Base-by-base conservation (phyloP, 2,888 invertebrate genomes). In the Scelioninae gen. 2 region DNA sequence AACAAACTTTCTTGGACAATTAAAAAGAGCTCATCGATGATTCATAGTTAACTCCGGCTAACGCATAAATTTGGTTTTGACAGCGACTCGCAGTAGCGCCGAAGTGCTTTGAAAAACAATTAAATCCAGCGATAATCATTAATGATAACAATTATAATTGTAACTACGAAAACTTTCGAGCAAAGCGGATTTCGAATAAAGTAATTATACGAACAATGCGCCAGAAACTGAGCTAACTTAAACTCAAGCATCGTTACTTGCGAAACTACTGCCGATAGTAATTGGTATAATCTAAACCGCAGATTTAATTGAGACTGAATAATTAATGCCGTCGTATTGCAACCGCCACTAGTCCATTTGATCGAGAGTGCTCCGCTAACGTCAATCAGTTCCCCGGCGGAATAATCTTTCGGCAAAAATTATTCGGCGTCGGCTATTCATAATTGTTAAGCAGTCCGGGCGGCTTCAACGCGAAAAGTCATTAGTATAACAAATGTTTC, bases 241-340 rank as follows among this genome's bases (percentile, higher is more conserved):
- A 65, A 70, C 65, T 70, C 60, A 48, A 74, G 69, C 73, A 31
- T 53, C 70, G 67, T 67, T 70, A 71, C 68, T 69, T 52, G 73
- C 48, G 72, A 70, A 72, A 67, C 70, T 73, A 60, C 69, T 39
- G 60, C 25, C 58, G 61, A 74, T 64, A 55, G 61, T 76, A 79
- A 78, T 78, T 78, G 76, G 65, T 77, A 76, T 76, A 77, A 74
- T 78, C 78, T 76, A 74, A 77, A 73, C 69, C 60, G 58, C 58
- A 70, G 74, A 75, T 76, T 78, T 78, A 81, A 80, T 80, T 76
- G 79, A 73, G 75, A 74, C 65, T 73, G 79, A 78, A 78, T 80
- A 79, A 79, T 79, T 77, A 77, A 79, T 73, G 77, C 71, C 69
- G 57, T 65, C 61, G 64, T 53, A 74, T 65, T 65, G 70, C 55